These are phyloP conservation scores for Epistrophe eligans DNA, from an alignment of 2,888 invertebrate species.

Conservation along the genomic window DNA sequence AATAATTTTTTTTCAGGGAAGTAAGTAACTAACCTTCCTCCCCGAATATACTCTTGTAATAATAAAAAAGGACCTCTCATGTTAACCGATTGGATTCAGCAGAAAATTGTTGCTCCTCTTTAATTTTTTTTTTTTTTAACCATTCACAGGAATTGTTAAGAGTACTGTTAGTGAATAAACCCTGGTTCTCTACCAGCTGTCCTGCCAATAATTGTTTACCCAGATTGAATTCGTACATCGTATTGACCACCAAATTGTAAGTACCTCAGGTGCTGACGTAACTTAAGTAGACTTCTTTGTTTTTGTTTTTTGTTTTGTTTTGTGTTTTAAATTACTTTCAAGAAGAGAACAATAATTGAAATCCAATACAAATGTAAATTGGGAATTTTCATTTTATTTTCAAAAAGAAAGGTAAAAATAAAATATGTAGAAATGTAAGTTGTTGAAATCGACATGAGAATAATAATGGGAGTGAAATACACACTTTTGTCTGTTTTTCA, in stretches of 20 bases:
- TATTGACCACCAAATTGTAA: not conserved
- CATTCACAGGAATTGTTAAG: no score
- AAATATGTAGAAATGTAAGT: not conserved
- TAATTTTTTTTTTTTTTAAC: no score
- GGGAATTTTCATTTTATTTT: slow-evolving; percentile 9
- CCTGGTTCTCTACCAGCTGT: no score
- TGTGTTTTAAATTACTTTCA: slow-evolving; percentile 13
- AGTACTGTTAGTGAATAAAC: no score
- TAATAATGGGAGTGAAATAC: not conserved
- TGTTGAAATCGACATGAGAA: slow-evolving; percentile 4
- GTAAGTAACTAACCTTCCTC: no score
- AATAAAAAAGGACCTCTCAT: no score
- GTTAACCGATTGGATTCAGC: no score
- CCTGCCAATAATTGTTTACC: not conserved
- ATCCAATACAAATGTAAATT: slow-evolving; percentile 20
- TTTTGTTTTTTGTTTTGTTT: not conserved
- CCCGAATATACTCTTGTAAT: no score
- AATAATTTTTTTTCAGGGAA: no score
- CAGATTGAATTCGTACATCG: not conserved
- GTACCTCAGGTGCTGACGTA: slow-evolving; percentile 2
- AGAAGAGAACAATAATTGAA: slow-evolving; percentile 8
- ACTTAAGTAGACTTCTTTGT: not conserved
- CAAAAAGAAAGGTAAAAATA: not conserved
- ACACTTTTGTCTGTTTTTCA: not conserved
- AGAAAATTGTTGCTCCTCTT: no score